Conservation (phyloP, 1,140 invertebrate species). For the Oncopodura yosiiana region DNA sequence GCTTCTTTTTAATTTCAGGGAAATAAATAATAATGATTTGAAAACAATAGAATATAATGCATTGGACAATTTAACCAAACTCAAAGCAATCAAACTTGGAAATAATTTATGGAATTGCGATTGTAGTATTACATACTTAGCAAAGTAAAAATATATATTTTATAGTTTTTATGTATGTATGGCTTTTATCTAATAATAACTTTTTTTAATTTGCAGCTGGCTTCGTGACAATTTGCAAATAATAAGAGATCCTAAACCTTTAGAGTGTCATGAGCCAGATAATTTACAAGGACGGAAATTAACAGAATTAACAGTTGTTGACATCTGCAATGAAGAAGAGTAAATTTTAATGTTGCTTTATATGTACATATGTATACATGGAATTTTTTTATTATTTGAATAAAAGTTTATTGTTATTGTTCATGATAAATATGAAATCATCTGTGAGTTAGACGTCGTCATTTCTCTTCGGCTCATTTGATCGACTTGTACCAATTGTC, state of each 20-base stretch:
- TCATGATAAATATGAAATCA: too few relatives aligned
- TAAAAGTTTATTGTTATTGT: too few relatives aligned
- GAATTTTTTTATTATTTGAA: too few relatives aligned
- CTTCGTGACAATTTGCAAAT: slow-evolving; percentile 53
- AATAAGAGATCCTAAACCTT: slow-evolving; percentile 61
- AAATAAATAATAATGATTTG: slow-evolving; percentile 68
- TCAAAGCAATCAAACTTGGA: slow-evolving; percentile 61
- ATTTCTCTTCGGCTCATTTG: too few relatives aligned
- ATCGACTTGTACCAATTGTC: too few relatives aligned
- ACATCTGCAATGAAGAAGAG: slow-evolving; percentile 69
- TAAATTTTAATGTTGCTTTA: not conserved
- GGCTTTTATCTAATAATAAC: not conserved
- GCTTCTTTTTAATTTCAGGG: slow-evolving; percentile 43
- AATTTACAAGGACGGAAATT: slow-evolving; percentile 57
- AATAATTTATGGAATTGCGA: slow-evolving; percentile 82
- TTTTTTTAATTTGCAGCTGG: slow-evolving; percentile 47
- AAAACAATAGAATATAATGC: slow-evolving; percentile 57
- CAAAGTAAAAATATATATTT: slow-evolving; percentile 45
- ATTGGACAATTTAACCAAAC: slow-evolving; percentile 53
- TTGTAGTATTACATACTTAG: slow-evolving; percentile 64
- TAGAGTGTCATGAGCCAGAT: slow-evolving; percentile 64
- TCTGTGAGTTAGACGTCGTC: too few relatives aligned
- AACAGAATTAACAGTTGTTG: slow-evolving; percentile 62
- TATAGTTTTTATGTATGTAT: slow-evolving; percentile 10
- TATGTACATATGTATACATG: too few relatives aligned